phyloP scores from a whole-genome alignment of 2,797 vertebrate genomes.

The Echiichthys vipera region DNA sequence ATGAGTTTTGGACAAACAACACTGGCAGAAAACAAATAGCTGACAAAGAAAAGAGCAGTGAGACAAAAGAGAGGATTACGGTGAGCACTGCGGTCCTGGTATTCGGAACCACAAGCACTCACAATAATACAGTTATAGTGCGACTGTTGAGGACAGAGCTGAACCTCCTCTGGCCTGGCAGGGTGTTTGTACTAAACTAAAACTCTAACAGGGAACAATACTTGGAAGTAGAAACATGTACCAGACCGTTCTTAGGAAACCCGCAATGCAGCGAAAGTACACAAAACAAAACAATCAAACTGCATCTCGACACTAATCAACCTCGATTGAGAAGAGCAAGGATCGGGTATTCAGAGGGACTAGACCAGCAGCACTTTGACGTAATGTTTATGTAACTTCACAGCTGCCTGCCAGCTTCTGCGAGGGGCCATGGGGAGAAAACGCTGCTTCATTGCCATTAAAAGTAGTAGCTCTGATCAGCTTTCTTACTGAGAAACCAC shows the following conservation, averaged over 20 bases:
- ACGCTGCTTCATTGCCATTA: conserved; percentile 14
- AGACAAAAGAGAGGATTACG: conserved; percentile 37
- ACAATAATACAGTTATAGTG: conserved; percentile 8
- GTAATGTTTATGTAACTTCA: conserved; percentile 56
- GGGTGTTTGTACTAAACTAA: conserved; percentile 30
- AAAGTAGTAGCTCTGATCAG: conserved; percentile 36
- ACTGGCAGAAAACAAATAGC: conserved; percentile 40
- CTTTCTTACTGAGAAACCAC: conserved; percentile 30
- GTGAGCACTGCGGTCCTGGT: not conserved
- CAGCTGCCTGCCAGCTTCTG: conserved; percentile 39
- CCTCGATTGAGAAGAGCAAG: conserved; percentile 28
- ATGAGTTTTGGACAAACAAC: conserved; percentile 41
- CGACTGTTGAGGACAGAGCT: conserved; percentile 26
- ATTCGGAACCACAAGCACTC: conserved; percentile 22
- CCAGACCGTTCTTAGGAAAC: conserved; percentile 55
- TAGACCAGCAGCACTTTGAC: conserved; percentile 16
- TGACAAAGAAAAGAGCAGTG: conserved; percentile 10
- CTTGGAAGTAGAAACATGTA: conserved; percentile 74
- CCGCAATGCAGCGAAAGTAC: conserved; percentile 50
- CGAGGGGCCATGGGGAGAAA: conserved; percentile 15
- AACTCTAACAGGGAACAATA: conserved; percentile 69
- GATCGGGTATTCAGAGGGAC: conserved; percentile 11
- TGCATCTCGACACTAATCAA: conserved; percentile 43
- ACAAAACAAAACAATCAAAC: conserved; percentile 50
- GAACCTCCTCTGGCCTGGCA: conserved; percentile 42